Evolutionary conservation across 2,888 invertebrate species (phyloP), one percentile per base, ranked within the genome.

Genomic region (Lydus trimaculatus): DNA sequence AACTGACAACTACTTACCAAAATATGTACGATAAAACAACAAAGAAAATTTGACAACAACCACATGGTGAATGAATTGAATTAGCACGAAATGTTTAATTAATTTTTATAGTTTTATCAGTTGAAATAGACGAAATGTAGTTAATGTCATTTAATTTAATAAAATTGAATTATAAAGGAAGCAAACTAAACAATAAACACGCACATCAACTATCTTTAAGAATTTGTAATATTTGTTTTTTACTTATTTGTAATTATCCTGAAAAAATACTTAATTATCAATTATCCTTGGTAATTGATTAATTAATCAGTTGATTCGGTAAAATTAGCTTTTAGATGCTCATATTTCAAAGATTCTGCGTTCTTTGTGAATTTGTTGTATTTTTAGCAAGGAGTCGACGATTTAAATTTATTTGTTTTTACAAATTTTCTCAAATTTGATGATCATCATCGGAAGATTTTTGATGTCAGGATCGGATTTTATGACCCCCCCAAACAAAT

Each of bases 11-110:
- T 71, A 76, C 77, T 77, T 69, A 77, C 77, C 77, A 75, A 67
- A 72, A 70, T 73, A 70, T 75, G 72, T 63, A 69, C 66, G 72
- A 76, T 66, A 69, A 20, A 48, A 48, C 72, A 69, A 66, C 73
- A 65, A 66, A 77, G 72, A 73, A 76, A 76, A 73, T 73, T 72
- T 71, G 71, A 72, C 67, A 72, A 65, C 72, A 72, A 68, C 77
- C 68, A 67, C 73, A 73, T 73, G 63, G 68, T 73, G 62, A 72
- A 72, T 65, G 65, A 69, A 73, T 70, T 67, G 60, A 70, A 70
- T 69, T 73, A 64, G 65, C 70, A 62, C 70, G 65, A 69, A 65
- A 66, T 65, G 71, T 63, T 63, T 67, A 70, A 70, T 73, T 70
- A 70, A 64, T 20, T 68, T 20, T 70, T 59, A 67, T 65, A 31